Percentiles rank a stretch among this genome's conserved stretches.
Evolutionary conservation across 2,797 vertebrate genomes (phyloP).

Genomic region (Oreonectes daqikongensis): DNA sequence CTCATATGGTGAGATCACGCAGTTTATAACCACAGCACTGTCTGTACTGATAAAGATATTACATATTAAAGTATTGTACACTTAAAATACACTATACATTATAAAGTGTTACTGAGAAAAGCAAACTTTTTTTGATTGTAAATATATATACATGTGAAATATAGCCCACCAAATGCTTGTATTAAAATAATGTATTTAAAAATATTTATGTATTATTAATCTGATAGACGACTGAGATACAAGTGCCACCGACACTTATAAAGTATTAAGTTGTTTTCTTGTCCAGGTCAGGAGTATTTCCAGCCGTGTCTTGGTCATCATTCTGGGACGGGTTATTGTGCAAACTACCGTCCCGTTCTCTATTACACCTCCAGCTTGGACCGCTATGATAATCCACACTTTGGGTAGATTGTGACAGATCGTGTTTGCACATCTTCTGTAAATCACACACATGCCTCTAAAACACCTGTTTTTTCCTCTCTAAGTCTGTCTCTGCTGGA

Average conservation of each 20-base stretch:
- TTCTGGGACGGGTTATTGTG: slow-evolving; percentile 55
- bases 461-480: slow-evolving; percentile 24
- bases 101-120: too few relatives aligned
- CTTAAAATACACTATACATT: too few relatives aligned
- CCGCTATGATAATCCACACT: slow-evolving; percentile 60
- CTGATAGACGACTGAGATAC: too few relatives aligned
- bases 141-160: too few relatives aligned
- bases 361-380: slow-evolving; percentile 63
- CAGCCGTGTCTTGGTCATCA: slow-evolving; percentile 42
- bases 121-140: too few relatives aligned
- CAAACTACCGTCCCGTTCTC: slow-evolving; percentile 63
- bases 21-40: not conserved
- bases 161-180: too few relatives aligned
- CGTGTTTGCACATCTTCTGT: not conserved
- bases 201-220: too few relatives aligned
- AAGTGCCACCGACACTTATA: too few relatives aligned
- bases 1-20: slow-evolving; percentile 47
- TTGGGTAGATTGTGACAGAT: slow-evolving; percentile 65
- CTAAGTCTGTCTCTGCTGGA: slow-evolving; percentile 61
- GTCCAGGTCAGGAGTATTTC: slow-evolving; percentile 41
- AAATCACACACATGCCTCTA: not conserved
- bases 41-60: not conserved
- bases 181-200: too few relatives aligned
- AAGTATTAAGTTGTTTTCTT: too few relatives aligned
- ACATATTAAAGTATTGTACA: too few relatives aligned